Percentiles rank a stretch among this genome's conserved stretches.
phyloP scores from a whole-genome alignment of 2,113 vertebrate genomes.

The Podilymbus podiceps region DNA sequence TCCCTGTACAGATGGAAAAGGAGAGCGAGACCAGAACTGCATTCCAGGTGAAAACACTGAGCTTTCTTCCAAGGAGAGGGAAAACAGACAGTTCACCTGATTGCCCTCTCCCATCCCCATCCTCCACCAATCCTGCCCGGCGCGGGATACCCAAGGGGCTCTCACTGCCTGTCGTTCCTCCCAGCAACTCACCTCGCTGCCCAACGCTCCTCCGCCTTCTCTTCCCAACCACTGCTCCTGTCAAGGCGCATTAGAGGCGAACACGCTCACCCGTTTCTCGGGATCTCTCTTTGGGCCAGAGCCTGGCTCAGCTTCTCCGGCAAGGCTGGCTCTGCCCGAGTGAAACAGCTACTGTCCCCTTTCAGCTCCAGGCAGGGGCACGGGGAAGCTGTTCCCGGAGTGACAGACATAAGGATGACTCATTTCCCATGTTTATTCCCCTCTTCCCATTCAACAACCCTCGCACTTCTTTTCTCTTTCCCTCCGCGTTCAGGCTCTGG shows the following conservation, averaged over 20 bases:
- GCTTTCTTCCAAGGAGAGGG: background rate
- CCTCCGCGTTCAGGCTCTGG: background rate
- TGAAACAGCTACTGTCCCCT: background rate
- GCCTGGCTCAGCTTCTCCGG: background rate
- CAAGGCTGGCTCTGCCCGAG: background rate
- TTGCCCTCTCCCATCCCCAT: background rate
- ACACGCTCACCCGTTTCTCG: background rate
- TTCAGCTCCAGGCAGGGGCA: slow-evolving; percentile 17
- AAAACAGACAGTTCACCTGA: background rate
- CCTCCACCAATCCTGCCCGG: background rate
- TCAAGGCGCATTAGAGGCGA: background rate
- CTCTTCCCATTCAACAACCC: slow-evolving; percentile 43
- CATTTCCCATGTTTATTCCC: slow-evolving; percentile 52
- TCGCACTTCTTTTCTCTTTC: slow-evolving; percentile 11
- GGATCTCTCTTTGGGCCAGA: background rate
- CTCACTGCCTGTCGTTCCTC: background rate
- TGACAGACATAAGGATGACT: slow-evolving; percentile 29
- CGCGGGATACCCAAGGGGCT: background rate
- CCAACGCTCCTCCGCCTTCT: background rate
- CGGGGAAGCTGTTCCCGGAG: background rate
- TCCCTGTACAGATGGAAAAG: background rate
- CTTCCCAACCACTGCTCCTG: background rate
- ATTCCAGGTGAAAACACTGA: background rate
- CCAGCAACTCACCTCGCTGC: background rate
- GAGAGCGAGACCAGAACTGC: background rate